These are phyloP conservation scores for Castor canadensis DNA, from an alignment of 2,113 vertebrate species.

Conservation along the genomic window DNA sequence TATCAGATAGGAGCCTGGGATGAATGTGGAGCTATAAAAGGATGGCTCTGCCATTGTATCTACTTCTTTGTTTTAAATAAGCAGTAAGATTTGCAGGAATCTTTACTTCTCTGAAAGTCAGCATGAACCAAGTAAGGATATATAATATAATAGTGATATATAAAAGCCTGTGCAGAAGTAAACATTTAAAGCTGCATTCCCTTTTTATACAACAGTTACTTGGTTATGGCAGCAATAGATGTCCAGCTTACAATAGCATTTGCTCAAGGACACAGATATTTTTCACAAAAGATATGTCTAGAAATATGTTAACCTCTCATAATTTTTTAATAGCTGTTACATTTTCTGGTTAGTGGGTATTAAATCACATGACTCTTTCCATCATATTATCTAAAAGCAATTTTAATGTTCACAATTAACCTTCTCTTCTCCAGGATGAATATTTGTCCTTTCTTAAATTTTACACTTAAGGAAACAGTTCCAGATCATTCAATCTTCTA, in stretches of 20 bases:
- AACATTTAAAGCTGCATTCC: accelerated
- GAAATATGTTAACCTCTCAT: constrained; percentile 7
- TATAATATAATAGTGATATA: not conserved
- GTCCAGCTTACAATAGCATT: not conserved
- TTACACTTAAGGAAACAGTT: not conserved
- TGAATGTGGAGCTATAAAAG: not conserved
- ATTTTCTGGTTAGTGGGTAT: not conserved
- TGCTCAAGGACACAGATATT: not conserved
- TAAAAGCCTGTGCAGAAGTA: not conserved
- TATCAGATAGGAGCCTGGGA: not conserved
- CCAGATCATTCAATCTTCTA: not conserved
- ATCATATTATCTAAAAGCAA: not conserved
- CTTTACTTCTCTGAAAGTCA: not conserved
- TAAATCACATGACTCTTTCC: not conserved
- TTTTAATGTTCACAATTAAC: not conserved
- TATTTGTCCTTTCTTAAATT: constrained; percentile 21
- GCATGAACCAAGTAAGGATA: not conserved
- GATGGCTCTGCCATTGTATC: not conserved
- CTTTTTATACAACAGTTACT: not conserved
- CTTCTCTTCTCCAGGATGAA: not conserved
- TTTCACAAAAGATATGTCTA: not conserved
- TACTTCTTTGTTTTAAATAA: not conserved
- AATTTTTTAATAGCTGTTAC: not conserved
- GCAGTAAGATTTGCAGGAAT: not conserved
- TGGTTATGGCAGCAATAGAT: accelerated